A percentile compares a stretch with the other conserved stretches of the same genome.
Conservation (phyloP, 2,113 vertebrate species). For the Oryzias javanicus region DNA sequence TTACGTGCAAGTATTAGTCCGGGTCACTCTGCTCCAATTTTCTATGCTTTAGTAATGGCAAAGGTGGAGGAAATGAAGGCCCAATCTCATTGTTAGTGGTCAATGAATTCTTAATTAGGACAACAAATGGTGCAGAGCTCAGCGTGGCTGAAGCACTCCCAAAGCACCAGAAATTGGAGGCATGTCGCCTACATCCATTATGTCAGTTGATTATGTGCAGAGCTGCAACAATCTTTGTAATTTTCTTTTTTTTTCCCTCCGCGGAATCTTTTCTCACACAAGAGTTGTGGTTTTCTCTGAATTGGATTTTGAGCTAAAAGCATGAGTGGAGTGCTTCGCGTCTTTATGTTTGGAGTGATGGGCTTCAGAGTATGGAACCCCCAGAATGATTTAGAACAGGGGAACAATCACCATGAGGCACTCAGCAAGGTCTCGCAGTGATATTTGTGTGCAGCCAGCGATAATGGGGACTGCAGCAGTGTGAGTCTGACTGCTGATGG, state of each 20-base stretch:
- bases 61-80: constrained; percentile 69
- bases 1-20: constrained; percentile 39
- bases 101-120: constrained; percentile 79
- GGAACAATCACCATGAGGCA: constrained; percentile 24
- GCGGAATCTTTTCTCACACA: too few species aligned
- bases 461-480: constrained; percentile 39
- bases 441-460: constrained; percentile 30
- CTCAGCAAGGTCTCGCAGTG: constrained; percentile 29
- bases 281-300: too few species aligned
- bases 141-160: constrained; percentile 55
- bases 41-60: constrained; percentile 35
- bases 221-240: constrained; percentile 35
- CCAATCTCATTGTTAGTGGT: constrained; percentile 73
- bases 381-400: constrained; percentile 10
- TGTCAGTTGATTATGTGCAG: constrained; percentile 34
- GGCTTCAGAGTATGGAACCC: constrained; percentile 1
- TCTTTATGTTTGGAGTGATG: neutral
- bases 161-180: constrained; percentile 51
- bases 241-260: neutral
- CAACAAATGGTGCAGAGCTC: constrained; percentile 74
- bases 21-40: constrained; percentile 60
- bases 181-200: constrained; percentile 37
- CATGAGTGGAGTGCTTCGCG: neutral
- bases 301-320: too few species aligned
- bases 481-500: constrained; percentile 42